A percentile compares a stretch with the other conserved stretches of the same genome.
phyloP scores from a whole-genome alignment of 35 echinoderm and acorn worm species.

The Holothuria glaberrima region DNA sequence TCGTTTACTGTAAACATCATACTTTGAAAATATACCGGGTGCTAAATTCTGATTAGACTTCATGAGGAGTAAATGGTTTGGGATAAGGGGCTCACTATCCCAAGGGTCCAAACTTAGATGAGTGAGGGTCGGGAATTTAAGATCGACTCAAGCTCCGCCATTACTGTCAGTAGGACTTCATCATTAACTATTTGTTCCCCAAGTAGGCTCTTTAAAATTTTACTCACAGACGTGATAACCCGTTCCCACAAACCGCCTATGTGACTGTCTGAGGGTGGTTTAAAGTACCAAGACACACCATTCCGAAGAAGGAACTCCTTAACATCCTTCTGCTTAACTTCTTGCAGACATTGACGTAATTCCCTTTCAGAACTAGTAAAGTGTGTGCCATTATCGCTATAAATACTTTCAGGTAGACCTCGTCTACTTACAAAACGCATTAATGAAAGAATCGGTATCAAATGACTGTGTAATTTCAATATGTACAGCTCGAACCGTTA shows the following conservation, averaged over 20 bases:
- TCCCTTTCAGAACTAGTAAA: conserved; percentile 58
- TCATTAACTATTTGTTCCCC: conserved; percentile 25
- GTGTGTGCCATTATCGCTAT: conserved; percentile 66
- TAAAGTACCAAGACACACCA: conserved; percentile 25
- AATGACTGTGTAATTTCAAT: too few relatives aligned
- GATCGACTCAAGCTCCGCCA: conserved; percentile 22
- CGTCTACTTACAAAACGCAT: conserved; percentile 61
- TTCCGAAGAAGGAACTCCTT: neutral
- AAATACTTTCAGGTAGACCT: conserved; percentile 37
- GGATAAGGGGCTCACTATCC: conserved; percentile 19
- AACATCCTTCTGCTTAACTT: conserved; percentile 36
- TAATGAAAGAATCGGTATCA: conserved; percentile 60
- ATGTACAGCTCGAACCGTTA: conserved; percentile 45
- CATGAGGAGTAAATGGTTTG: conserved; percentile 37
- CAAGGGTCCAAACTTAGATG: neutral
- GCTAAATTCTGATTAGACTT: neutral
- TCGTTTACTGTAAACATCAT: conserved; percentile 31
- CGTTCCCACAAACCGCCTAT: conserved; percentile 33
- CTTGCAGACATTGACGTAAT: conserved; percentile 19
- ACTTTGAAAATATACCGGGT: conserved; percentile 12
- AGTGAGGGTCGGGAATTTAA: conserved; percentile 52
- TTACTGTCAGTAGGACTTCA: conserved; percentile 39
- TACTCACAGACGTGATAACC: neutral
- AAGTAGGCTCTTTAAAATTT: neutral
- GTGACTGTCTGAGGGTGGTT: neutral